Base-by-base conservation (phyloP, 2,113 vertebrate genomes). In the Callipepla californica region DNA sequence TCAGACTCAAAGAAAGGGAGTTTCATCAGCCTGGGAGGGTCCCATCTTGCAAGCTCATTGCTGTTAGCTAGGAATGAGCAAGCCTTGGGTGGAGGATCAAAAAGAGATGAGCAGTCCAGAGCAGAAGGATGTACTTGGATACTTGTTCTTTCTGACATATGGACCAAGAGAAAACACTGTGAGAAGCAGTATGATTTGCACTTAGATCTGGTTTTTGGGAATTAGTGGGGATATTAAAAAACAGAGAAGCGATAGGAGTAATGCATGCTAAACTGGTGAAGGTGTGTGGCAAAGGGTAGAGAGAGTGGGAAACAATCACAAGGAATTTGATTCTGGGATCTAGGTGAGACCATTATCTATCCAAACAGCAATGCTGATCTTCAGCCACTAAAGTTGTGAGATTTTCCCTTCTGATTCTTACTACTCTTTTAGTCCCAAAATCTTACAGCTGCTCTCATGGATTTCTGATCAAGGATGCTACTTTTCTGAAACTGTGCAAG, bases 221-320 rank as follows among this genome's bases (percentile, higher is more conserved):
- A 12, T 63, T 47, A 22, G 2, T 9, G 53, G 19, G 36, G 79
- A n/a, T 2, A 26, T 32, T 10, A 4, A 4, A 28, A 78, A 15
- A 21, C n/a, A 59, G 30, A 78, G 61, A 36, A 91, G 18, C 16
- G 9, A 32, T 18, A 32, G 42, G 70, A 61, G 53, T 34, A 48
- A 20, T 1, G 1, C 2, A 1, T 0, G 1, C 50, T 26, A 3
- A 25, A 11, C 40, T 23, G 34, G 58, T 44, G 58, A 62, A 45
- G 25, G 25, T 14, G 3, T 26, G 21, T 38, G 63, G 26, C 34
- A 42, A 47, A 47, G 47, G n/a, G 21, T 73, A 53, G 44, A 23
- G 44, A 91, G 16, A n/a, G 28, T 2, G 50, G 38, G 30, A 32
- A 58, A 2, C 0, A 10, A 10, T 47, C 57, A 21, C 19, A 32